These are phyloP conservation scores for Gopherus flavomarginatus DNA, from an alignment of 2,113 vertebrate species.

Conservation along the genomic window DNA sequence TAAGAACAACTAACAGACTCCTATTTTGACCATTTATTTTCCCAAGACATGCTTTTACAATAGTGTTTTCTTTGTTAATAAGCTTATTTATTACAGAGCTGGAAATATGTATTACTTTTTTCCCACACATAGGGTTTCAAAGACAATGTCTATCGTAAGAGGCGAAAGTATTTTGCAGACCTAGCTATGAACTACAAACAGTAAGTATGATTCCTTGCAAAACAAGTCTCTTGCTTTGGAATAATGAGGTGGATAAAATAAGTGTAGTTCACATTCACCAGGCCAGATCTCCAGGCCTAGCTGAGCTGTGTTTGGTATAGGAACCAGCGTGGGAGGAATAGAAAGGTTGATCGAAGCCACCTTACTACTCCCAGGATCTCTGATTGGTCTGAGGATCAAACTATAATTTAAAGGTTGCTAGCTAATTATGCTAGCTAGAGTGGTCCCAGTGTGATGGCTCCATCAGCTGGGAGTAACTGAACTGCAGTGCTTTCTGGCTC, in stretches of 20 bases:
- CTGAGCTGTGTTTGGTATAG: not conserved
- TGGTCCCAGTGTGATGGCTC: not conserved
- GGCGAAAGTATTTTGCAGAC: slow-evolving; percentile 97
- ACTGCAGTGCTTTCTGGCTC: not conserved
- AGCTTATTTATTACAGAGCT: not conserved
- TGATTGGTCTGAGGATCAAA: not conserved
- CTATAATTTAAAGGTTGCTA: rapidly evolving
- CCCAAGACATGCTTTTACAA: not conserved
- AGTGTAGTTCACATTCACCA: not conserved
- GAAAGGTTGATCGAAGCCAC: not conserved
- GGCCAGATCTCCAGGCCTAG: not conserved
- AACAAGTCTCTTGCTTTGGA: slow-evolving; percentile 18
- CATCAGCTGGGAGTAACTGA: not conserved
- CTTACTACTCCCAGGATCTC: not conserved
- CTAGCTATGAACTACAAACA: slow-evolving; percentile 93
- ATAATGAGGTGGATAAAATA: not conserved
- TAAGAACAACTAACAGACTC: not conserved
- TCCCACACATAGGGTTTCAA: slow-evolving; percentile 90
- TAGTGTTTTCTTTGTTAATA: not conserved
- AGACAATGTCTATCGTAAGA: slow-evolving; percentile 96
- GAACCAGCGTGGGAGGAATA: not conserved
- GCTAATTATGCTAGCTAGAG: rapidly evolving
- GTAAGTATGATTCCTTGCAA: slow-evolving; percentile 80
- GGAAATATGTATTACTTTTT: not conserved
- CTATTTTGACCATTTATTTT: not conserved